Base-by-base conservation (phyloP, 2,113 vertebrate species). In the Myotis lucifugus region DNA sequence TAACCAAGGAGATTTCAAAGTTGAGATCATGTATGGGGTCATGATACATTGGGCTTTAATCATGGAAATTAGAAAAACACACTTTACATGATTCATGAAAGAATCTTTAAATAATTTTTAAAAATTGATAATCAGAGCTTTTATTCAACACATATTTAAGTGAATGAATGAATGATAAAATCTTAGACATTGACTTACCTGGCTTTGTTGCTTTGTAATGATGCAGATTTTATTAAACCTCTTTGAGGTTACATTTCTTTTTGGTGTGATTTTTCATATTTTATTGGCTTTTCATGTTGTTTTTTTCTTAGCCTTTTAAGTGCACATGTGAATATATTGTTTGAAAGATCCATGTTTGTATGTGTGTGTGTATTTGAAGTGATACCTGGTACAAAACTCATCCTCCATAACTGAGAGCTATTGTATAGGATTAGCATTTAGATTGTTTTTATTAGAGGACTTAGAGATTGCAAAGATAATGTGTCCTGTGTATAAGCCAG, bases 131-230 rank as follows among this genome's bases (percentile, higher is more conserved):
- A 21, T 74, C 6, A 40, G n/a, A 76, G 0, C 25, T n/a, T 64
- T 93, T 93, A 73, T 8, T 79, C 7, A 72, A 29, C 73, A 48
- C 50, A 42, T 34, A 85, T 79, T 94, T 92, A 50, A 70, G 40
- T 93, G 50, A 93, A 50, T 40, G 23, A 86, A 17, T 94, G 56
- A 88, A 66, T 85, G 25, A 73, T 77, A 23, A 64, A 69, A 93
- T 66, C 25, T 70, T 79, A 34, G 13, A 21, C 70, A 21, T 77
- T 79, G 46, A 19, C 37, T 82, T 86, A 50, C 4, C 5, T 54
- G 34, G 29, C 4, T 61, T 92, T 84, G 8, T 13, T 76, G 46
- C 7, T 90, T 46, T 74, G 29, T 94, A 42, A 19, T 52, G 54
- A 87, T 7, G 0, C 8, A 37, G 52, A 85, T 66, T 78, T 91